Evolutionary conservation across 2,888 invertebrate genomes (phyloP), one percentile per base, ranked within the genome.

Genomic region (Villa cingulata): DNA sequence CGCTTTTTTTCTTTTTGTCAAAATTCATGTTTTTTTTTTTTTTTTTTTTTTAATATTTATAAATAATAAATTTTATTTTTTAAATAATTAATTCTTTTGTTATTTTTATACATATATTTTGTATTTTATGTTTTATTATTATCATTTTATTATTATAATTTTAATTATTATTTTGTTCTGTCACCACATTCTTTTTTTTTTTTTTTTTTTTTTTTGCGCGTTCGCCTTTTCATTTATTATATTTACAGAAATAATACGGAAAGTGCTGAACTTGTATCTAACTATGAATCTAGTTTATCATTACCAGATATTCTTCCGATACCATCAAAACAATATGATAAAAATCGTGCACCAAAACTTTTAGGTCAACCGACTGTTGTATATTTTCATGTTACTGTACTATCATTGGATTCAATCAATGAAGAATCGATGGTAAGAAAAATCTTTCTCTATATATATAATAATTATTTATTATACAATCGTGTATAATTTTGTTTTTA

Each of bases 321-420:
- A 51, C 85, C 84, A 61, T 81, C 85, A 36, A 89, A 88, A 69
- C 80, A 83, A 54, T 90, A 90, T 61, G 90, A 90, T 66, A 90
- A 90, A 72, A 90, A 89, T 70, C 74, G 87, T 51, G 87, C 90
- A 0, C 90, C 90, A 1, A 90, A 89, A 67, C 74, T 82, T 46
- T 72, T 85, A 58, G 88, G 87, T 2, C 86, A 88, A 64, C 86
- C 90, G 4, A 91, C 90, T 1, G 76, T 87, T 41, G 90, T 90
- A 37, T 88, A 89, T 65, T 91, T 90, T 62, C 90, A 90, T 62
- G 89, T 90, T 43, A 90, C 90, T 10, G 90, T 90, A 2, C 72
- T 90, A 51, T 89, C 89, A 42, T 71, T 92, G 56, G 91, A 92
- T 71, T 91, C 91, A n/a, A 91, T 94, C 55, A 90, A 92, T 63